These are phyloP conservation scores for Psylliodes chrysocephalus DNA, from an alignment of 2,888 invertebrate genomes.

Conservation along the genomic window DNA sequence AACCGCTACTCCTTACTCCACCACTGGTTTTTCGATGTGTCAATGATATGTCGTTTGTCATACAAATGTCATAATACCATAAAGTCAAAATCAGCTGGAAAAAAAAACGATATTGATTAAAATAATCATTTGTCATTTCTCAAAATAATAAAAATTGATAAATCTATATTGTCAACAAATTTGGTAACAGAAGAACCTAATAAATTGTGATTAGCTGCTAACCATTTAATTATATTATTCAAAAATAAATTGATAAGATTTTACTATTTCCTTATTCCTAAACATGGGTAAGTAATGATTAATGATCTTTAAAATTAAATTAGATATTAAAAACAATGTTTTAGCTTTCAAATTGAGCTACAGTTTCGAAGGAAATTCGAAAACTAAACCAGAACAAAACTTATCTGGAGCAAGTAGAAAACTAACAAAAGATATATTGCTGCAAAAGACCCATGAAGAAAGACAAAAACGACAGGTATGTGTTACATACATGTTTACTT, in stretches of 20 bases:
- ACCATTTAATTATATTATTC: neutral
- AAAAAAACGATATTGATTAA: constrained; percentile 1
- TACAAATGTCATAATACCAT: neutral
- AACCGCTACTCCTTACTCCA: too few relatives aligned
- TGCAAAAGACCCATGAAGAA: constrained; percentile 86
- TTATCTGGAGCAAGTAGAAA: constrained; percentile 86
- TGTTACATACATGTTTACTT: neutral
- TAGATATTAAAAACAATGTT: constrained; percentile 30
- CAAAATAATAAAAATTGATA: neutral
- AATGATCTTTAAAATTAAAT: neutral
- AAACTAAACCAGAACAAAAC: constrained; percentile 88
- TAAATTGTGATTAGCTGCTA: neutral
- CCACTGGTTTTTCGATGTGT: too few relatives aligned
- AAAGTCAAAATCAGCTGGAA: constrained; percentile 12
- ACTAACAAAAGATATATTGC: constrained; percentile 75
- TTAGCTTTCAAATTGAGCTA: constrained; percentile 65
- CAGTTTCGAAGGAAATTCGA: constrained; percentile 91
- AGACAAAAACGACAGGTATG: constrained; percentile 85
- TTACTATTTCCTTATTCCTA: neutral
- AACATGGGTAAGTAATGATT: neutral
- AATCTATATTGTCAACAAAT: too few relatives aligned
- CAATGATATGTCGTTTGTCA: neutral
- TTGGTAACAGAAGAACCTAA: neutral
- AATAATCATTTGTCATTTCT: constrained; percentile 1
- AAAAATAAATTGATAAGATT: too few relatives aligned